Base-by-base conservation (phyloP, 2,113 vertebrate genomes). In the Lota lota region DNA sequence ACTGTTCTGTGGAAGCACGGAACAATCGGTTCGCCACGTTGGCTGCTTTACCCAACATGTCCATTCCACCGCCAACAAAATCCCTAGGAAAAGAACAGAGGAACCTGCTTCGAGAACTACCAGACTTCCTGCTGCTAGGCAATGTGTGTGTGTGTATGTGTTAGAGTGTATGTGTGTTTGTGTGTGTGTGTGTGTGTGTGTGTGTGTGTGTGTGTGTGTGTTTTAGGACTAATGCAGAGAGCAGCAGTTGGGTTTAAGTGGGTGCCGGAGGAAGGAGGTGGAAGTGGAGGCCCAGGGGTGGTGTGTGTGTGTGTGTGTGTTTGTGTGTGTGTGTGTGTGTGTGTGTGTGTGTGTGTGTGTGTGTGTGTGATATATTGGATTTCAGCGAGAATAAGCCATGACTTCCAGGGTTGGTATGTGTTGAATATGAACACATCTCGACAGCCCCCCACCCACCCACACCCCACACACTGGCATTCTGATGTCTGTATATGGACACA, bases 61-160 rank as follows among this genome's bases (percentile, higher is more conserved):
- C 63, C 19, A 19, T 53, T 73, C 61, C 57, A 61, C 53, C 69
- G 56, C 67, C 20, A 24, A 33, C 12, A 11, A 33, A 60, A 69
- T 75, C 76, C 61, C 74, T 63, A 77, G 66, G 76, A 82, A 72
- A 56, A 21, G 60, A 51, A 68, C 76, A 51, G 16, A 68, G 65
- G 65, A 79, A 72, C 83, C 82, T 22, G 80, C 82, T 87, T 81
- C 65, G 79, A 66, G 80, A 50, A 19, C 65, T 71, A 73, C 80
- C 83, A 83, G 83, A 87, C 70, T 76, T 84, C 85, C 83, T 79
- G 79, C 86, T 82, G 86, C 83, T 85, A 73, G 84, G 80, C 75
- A 81, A 73, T 24, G 24, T 24, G 24, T 24, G 24, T 4, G 24
- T 24, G 24, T 24, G 24, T n/a, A n/a, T n/a, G n/a, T n/a, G n/a